phyloP scores from a whole-genome alignment of 1,140 invertebrate species.

The Sitobion miscanthi region DNA sequence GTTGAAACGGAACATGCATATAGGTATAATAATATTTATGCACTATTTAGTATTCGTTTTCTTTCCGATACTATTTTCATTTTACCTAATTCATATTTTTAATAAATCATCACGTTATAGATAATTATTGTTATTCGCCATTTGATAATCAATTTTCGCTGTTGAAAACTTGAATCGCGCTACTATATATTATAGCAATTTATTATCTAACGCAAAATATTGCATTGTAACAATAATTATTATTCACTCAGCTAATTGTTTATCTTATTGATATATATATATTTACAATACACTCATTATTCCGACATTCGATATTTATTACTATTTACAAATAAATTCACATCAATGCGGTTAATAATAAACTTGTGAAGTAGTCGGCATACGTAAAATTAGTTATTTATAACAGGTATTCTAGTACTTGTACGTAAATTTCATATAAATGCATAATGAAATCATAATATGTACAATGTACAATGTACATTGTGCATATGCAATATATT shows the following conservation, averaged over 20 bases:
- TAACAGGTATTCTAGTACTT: not conserved
- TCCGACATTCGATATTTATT: not conserved
- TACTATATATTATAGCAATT: not conserved
- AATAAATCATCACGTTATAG: not conserved
- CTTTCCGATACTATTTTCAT: not conserved
- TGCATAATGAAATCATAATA: not conserved
- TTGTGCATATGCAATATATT: not conserved
- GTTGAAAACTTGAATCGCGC: not conserved
- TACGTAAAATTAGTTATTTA: not conserved
- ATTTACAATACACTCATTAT: not conserved
- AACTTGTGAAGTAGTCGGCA: not conserved
- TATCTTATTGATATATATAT: slow-evolving; percentile 2
- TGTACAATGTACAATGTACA: not conserved
- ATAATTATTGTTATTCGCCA: not conserved
- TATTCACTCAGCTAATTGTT: not conserved
- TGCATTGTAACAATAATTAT: not conserved
- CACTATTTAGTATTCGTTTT: not conserved
- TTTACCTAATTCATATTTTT: not conserved
- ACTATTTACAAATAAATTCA: not conserved
- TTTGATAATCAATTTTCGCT: not conserved
- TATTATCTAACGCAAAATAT: not conserved
- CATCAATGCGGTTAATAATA: not conserved
- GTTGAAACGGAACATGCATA: not conserved
- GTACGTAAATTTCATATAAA: not conserved
- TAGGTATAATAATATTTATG: too few species aligned